Conservation (phyloP, 2,113 vertebrate species). For the Lichenostomus cassidix region DNA sequence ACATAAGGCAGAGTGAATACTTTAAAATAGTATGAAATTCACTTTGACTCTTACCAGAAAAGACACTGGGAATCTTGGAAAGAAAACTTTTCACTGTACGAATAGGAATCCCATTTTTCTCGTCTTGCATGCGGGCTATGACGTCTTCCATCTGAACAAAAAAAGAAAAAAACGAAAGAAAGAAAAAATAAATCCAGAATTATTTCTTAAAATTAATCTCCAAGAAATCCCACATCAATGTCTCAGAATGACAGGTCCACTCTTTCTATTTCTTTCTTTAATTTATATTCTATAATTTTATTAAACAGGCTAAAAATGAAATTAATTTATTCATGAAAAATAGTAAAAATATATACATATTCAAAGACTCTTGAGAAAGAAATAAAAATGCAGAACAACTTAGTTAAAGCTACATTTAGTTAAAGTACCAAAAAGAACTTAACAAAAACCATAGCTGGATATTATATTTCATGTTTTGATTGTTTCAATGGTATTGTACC, state of each 20-base stretch:
- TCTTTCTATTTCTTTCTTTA: not conserved
- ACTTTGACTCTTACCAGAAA: slow-evolving; percentile 88
- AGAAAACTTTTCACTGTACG: slow-evolving; percentile 98
- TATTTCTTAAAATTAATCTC: not conserved
- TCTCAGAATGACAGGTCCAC: not conserved
- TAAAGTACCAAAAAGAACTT: not conserved
- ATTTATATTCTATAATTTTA: not conserved
- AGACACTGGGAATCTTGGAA: slow-evolving; percentile 98
- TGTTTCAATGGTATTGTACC: not conserved
- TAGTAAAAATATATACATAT: not conserved
- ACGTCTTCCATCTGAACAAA: slow-evolving; percentile 91
- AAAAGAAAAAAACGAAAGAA: not conserved
- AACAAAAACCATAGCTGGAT: not conserved
- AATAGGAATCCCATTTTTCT: slow-evolving; percentile 96
- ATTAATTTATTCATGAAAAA: not conserved
- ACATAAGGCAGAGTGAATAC: not conserved
- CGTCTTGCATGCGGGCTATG: slow-evolving; percentile 96
- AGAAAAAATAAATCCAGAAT: slow-evolving; percentile 6
- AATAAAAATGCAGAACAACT: not conserved
- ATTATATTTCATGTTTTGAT: not conserved
- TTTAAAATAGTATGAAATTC: not conserved
- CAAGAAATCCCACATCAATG: not conserved
- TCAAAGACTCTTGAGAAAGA: not conserved
- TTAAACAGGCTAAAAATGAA: not conserved
- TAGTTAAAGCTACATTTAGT: not conserved